These are phyloP conservation scores for Spondyliosoma cantharus DNA, from an alignment of 2,797 vertebrate species.

Conservation along the genomic window DNA sequence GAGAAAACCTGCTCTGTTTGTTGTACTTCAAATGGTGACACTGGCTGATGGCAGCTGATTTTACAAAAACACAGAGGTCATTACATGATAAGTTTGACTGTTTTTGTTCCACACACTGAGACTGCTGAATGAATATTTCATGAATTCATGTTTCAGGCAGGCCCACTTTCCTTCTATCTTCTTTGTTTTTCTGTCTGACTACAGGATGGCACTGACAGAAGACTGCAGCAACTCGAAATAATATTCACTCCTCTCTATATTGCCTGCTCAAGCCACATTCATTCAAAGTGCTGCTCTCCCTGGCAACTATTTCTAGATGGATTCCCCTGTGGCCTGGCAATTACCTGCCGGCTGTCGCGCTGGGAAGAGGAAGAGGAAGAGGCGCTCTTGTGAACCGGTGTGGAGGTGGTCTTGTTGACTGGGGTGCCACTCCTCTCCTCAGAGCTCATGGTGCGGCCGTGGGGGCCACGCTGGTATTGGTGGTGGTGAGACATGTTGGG, in stretches of 20 bases:
- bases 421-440: conserved; percentile 91
- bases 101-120: conserved; percentile 15
- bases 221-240: conserved; percentile 31
- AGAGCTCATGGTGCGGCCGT: conserved; percentile 90
- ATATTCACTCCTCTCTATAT: conserved; percentile 6
- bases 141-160: conserved; percentile 22
- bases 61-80: neutral
- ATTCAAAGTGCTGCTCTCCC: conserved; percentile 28
- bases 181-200: conserved; percentile 25
- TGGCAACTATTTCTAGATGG: conserved; percentile 18
- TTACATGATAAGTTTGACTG: conserved; percentile 15
- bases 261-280: conserved; percentile 29
- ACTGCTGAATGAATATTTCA: conserved; percentile 24
- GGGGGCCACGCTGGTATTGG: conserved; percentile 79
- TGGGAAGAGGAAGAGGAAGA: conserved; percentile 95
- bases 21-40: neutral
- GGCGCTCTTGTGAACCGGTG: conserved; percentile 96
- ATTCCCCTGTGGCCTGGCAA: neutral
- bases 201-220: conserved; percentile 17
- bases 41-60: neutral
- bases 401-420: conserved; percentile 89
- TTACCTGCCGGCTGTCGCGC: conserved; percentile 96
- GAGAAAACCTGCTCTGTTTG: neutral
- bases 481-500: conserved; percentile 83
- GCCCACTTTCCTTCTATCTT: conserved; percentile 12